Conservation (phyloP, 2,113 vertebrate species). For the Cyphomyrus plagiostoma region DNA sequence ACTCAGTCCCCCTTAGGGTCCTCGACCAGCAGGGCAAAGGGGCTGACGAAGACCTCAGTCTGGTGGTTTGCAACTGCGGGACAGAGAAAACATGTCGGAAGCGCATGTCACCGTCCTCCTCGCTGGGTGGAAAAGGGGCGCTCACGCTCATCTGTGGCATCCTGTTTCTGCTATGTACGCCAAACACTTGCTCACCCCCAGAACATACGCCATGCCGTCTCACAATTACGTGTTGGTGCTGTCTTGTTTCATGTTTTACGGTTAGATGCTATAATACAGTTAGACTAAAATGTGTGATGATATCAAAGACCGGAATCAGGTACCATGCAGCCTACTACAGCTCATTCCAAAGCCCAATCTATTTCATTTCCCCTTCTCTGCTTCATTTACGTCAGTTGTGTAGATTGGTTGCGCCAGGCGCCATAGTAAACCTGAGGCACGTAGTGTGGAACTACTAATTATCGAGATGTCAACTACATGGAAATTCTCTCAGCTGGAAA, state of each 20-base stretch:
- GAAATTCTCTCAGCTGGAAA: neutral
- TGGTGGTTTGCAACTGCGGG: slow-evolving; percentile 61
- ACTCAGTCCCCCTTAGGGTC: slow-evolving; percentile 56
- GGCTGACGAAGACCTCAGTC: slow-evolving; percentile 30
- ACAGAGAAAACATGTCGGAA: slow-evolving; percentile 26
- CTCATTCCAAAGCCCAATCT: neutral
- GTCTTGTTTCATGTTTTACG: neutral
- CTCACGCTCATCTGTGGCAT: slow-evolving; percentile 46
- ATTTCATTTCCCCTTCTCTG: neutral
- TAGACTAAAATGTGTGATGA: neutral
- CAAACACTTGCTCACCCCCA: slow-evolving; percentile 37
- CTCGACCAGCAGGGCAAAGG: slow-evolving; percentile 58
- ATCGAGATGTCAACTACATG: neutral
- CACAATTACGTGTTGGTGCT: neutral
- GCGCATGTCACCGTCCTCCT: neutral
- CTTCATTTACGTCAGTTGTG: neutral
- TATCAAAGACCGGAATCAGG: neutral
- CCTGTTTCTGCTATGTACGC: slow-evolving; percentile 62
- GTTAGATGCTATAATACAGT: neutral
- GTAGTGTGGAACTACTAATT: neutral
- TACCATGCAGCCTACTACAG: neutral
- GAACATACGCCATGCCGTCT: neutral
- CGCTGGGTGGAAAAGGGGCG: slow-evolving; percentile 41
- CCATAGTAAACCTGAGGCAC: neutral
- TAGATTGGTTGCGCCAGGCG: neutral